Percentiles rank a stretch among this genome's conserved stretches.
phyloP scores from a whole-genome alignment of 2,113 vertebrate species.

The Nipponia nippon region DNA sequence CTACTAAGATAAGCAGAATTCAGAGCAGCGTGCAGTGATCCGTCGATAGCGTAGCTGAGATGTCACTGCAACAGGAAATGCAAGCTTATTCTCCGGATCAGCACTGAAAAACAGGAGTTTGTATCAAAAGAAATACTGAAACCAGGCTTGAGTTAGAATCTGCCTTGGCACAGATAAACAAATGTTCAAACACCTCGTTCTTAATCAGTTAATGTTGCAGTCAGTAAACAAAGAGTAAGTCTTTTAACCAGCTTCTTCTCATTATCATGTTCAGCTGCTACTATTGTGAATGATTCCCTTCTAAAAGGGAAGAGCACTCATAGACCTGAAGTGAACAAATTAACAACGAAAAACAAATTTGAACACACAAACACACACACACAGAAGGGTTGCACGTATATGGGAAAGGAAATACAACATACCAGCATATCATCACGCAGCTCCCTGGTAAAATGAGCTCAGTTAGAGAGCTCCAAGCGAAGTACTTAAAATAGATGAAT shows the following conservation, averaged over 20 bases:
- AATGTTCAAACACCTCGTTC: background rate
- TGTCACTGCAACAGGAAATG: background rate
- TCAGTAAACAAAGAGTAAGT: background rate
- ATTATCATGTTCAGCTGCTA: background rate
- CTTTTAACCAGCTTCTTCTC: background rate
- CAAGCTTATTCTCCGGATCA: background rate
- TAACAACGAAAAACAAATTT: background rate
- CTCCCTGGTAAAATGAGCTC: background rate
- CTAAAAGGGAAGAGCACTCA: background rate
- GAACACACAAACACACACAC: accelerated
- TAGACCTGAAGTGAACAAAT: background rate
- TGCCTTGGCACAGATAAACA: background rate
- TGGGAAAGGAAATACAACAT: background rate
- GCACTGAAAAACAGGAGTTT: background rate
- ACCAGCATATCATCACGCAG: background rate
- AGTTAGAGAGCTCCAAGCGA: background rate
- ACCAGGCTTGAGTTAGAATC: background rate
- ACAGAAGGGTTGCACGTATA: background rate
- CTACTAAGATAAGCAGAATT: background rate
- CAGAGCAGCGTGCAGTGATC: background rate
- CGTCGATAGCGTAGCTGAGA: accelerated
- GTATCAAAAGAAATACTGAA: background rate
- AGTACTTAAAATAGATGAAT: background rate
- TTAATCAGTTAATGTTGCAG: background rate
- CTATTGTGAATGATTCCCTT: background rate